These are phyloP conservation scores for Calliopum simillimum DNA, from an alignment of 2,888 invertebrate genomes.

Conservation along the genomic window DNA sequence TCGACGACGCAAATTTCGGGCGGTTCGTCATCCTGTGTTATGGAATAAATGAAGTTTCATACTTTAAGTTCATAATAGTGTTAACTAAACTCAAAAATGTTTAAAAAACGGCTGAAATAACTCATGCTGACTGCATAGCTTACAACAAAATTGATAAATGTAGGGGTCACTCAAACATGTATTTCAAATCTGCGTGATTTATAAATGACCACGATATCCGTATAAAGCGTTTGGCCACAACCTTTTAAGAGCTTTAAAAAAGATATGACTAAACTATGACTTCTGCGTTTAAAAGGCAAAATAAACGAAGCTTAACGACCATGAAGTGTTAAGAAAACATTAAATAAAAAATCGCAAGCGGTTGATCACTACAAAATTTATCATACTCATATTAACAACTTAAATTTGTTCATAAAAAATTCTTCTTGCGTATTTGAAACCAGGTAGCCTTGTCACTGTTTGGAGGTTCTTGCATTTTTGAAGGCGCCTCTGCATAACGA, in stretches of 20 bases:
- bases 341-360: neutral
- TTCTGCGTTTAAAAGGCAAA: neutral
- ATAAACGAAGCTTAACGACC: slow-evolving; percentile 5
- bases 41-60: neutral
- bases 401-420: neutral
- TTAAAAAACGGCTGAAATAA: neutral
- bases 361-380: neutral
- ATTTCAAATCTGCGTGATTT: no score
- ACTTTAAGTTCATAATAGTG: neutral
- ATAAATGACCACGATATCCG: no score
- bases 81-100: neutral
- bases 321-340: neutral
- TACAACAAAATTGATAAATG: no score
- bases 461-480: slow-evolving; percentile 19
- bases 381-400: neutral
- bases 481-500: no score
- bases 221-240: no score
- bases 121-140: neutral
- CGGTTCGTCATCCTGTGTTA: slow-evolving; percentile 86
- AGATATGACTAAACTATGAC: no score
- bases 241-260: no score
- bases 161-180: no score
- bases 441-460: slow-evolving; percentile 10
- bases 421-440: slow-evolving; percentile 3
- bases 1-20: slow-evolving; percentile 97